Evolutionary conservation across 2,888 invertebrate species (phyloP), one percentile per base, ranked within the genome.

Genomic region (Epistrophella euchroma): DNA sequence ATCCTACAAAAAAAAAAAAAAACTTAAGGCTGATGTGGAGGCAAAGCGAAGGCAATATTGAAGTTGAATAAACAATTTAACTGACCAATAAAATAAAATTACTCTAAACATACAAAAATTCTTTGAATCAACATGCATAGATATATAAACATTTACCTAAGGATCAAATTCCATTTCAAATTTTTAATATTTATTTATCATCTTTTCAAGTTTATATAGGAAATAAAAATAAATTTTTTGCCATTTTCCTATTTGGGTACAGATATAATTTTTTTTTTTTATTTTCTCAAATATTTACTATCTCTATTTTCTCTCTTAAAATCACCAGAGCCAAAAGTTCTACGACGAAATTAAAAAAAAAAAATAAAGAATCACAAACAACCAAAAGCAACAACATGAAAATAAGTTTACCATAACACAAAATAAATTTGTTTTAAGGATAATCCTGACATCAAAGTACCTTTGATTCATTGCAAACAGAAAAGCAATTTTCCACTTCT

Each of bases 401-500:
- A 32, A 32, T 19, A 66, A 50, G 47, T 66, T 66, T 50, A 19
- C 47, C 50, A 35, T 66, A 50, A 13, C 50, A 50, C 35, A 66
- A 72, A 80, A 71, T 80, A 85, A 68, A 80, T 80, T 85, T 80
- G 76, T 85, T 72, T 80, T 80, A 76, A 72, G 76, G 85, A 85
- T 62, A 85, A 85, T 72, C 72, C 72, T 55, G 68, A 85, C 85
- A 80, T 85, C 85, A 85, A 80, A 85, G 85, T 80, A 70, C 35
- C 47, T 66, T 66, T 85, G 80, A 85, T 68, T 72, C 80, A 85
- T 76, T 68, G 68, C 80, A 84, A 84, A 84, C 75, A 80, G 80
- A 80, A 84, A 84, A 84, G 84, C 80, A 85, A 85, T 85, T 80
- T 85, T 85, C 85, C 80, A 80, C 76, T 85, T 80, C 80, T 73